Base-by-base conservation (phyloP, 2,888 invertebrate genomes). In the Drosophila macrospina region DNA sequence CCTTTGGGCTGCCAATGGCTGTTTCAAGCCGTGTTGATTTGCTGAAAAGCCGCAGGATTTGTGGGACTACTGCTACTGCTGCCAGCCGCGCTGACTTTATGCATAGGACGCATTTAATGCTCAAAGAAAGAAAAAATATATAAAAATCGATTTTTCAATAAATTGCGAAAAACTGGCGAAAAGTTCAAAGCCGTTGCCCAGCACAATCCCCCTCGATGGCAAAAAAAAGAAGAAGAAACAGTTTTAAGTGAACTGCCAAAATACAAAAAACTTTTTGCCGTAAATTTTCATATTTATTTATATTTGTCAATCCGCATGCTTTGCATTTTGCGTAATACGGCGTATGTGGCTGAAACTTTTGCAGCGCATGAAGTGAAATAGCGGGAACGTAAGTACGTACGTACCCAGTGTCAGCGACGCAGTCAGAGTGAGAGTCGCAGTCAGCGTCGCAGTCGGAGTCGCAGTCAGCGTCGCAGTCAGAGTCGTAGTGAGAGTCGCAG, bases 221-320 rank as follows among this genome's bases (percentile, higher is more conserved):
- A 51, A 20, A 20, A 1, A 20, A 20, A 20, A 20, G 3, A 20
- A 20, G 3, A 20, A 20, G 3, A 65, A 76, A 68, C 77, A 69
- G 69, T 77, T 78, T 78, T 78, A 78, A 78, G 78, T 80, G 69
- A 78, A 80, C 80, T 77, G 80, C 77, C 77, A 80, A 71, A 84
- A 80, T 70, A 71, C 73, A 73, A 75, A 69, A 60, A 86, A 85
- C 56, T 86, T 86, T 86, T 65, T 72, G 69, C 84, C 88, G 88
- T 86, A 86, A 86, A 86, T 88, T 88, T 86, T 88, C 87, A 86
- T 86, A 86, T 88, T 86, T 86, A 86, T 86, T 86, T 86, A 86
- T 86, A n/a, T 88, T 86, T 88, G 88, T 86, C 88, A 84, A 86
- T 88, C 87, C 87, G 71, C 69, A 71, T 80, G 81, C 85, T 74